Conservation (phyloP, 2,113 vertebrate genomes). For the Galemys pyrenaicus region DNA sequence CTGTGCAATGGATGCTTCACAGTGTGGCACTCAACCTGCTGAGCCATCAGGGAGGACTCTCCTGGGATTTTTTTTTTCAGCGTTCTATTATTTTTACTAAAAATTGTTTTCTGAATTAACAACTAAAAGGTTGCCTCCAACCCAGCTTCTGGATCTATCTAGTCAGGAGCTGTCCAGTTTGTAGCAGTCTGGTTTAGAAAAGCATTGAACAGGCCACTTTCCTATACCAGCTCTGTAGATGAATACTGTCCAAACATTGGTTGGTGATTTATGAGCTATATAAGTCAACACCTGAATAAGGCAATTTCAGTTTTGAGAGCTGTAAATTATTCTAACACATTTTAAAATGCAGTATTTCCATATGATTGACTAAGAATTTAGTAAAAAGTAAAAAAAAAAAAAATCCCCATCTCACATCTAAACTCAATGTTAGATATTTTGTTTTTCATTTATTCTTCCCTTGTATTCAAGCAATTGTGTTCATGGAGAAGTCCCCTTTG, state of each 20-base stretch:
- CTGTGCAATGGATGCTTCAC: too few relatives aligned
- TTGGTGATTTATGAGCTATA: background rate
- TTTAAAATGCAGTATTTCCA: constrained; percentile 27
- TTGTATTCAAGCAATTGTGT: background rate
- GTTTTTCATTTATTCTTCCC: background rate
- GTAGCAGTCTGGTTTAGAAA: background rate
- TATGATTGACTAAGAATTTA: background rate
- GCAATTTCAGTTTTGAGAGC: background rate
- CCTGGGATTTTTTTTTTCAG: background rate
- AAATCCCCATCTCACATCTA: background rate
- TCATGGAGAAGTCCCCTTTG: background rate
- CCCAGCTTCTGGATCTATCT: background rate
- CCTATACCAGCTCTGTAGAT: background rate
- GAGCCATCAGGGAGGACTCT: too few relatives aligned
- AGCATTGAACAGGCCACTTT: background rate
- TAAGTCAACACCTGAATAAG: background rate
- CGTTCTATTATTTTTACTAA: background rate
- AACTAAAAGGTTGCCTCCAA: background rate
- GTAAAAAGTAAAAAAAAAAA: background rate
- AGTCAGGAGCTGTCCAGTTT: background rate
- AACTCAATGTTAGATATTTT: background rate
- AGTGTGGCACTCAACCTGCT: too few relatives aligned
- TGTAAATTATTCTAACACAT: background rate
- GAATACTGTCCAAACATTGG: background rate
- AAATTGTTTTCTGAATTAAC: constrained; percentile 15